Base-by-base conservation (phyloP, 2,888 invertebrate species). In the Thecocarcelia acutangulata region DNA sequence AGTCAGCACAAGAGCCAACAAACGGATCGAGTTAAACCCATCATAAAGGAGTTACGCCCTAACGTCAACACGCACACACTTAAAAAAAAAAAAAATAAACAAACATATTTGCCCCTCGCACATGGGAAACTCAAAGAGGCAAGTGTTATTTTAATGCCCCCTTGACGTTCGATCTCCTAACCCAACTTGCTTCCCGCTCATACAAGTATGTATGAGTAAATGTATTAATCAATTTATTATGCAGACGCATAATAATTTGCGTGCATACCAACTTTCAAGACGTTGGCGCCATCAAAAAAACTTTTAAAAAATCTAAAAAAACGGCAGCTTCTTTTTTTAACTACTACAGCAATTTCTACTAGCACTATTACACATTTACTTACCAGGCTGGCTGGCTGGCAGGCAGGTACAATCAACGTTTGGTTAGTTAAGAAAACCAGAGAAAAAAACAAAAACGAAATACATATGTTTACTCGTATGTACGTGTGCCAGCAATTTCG, bases 271-370 rank as follows among this genome's bases (percentile, higher is more conserved):
- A 84, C 42, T 78, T 63, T 80, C 33, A 69, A 80, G 56, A 80
- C 75, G 72, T 83, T 84, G 85, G 85, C 85, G 85, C 85, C 85
- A 85, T 74, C 80, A 56, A 77, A 84, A 84, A 78, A n/a, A 58
- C 6, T 33, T 33, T 33, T 33, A 61, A 56, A 46, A 59, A 69
- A 69, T 42, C 42, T 28, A 68, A 59, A 52, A 33, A 74, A 80
- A 82, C 83, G 80, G 78, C 84, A 82, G 82, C 80, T 83, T 83
- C n/a, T 80, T 72, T 73, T 73, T 58, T 69, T 68, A 50, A 64
- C 50, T 66, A 46, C 21, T 52, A 50, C 17, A 19, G 61, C 80
- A 44, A 76, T 54, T n/a, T 37, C 56, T 42, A 59, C 8, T 3
- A 59, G 13, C 13, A 59, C 58, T 44, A 40, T 28, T 58, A 3